Evolutionary conservation across 2,888 invertebrate genomes (phyloP), one percentile per base, ranked within the genome.

Genomic region (Amblyjoppa proteus): DNA sequence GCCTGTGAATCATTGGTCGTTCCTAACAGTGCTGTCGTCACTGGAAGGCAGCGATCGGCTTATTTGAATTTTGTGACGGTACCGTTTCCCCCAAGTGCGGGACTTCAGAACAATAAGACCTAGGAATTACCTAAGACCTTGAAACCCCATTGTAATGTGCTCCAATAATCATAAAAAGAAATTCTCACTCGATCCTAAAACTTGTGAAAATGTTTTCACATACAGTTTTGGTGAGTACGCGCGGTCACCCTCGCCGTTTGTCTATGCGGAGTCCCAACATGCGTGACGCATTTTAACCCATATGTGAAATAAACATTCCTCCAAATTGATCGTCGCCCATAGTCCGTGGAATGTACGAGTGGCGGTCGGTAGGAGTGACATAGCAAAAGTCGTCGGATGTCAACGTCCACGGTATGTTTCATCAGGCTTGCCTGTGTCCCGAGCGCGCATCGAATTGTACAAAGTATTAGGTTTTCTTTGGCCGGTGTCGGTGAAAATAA

Each of bases 361-460:
- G 51, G 66, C 56, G 38, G 51, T 71, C 68, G 69, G 28, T 66
- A 71, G 61, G 71, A 70, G 69, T 85, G 85, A 85, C 85, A 38
- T 41, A 69, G 75, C 82, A 71, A 77, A 64, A 64, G 49, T 85
- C 31, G 76, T 45, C 31, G 25, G 69, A 49, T 83, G 85, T 85
- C 85, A 83, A 82, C 82, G 75, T 56, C 49, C 69, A 69, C 25
- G 41, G 53, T 64, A 49, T 74, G 28, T 56, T 68, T 82, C 82
- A 80, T 82, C 82, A 34, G 68, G 45, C 38, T 58, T 20, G 25
- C 34, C 34, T 73, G 71, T 78, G 78, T 78, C 81, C 78, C 78
- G 70, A 82, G 85, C 81, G 85, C 74, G 73, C 74, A 77, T 76
- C 70, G 78, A 81, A 78, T 85, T 81, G 78, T 78, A 81, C 64